Evolutionary conservation across 2,888 invertebrate species (phyloP), one percentile per base, ranked within the genome.

Genomic region (Nomada ferruginata): DNA sequence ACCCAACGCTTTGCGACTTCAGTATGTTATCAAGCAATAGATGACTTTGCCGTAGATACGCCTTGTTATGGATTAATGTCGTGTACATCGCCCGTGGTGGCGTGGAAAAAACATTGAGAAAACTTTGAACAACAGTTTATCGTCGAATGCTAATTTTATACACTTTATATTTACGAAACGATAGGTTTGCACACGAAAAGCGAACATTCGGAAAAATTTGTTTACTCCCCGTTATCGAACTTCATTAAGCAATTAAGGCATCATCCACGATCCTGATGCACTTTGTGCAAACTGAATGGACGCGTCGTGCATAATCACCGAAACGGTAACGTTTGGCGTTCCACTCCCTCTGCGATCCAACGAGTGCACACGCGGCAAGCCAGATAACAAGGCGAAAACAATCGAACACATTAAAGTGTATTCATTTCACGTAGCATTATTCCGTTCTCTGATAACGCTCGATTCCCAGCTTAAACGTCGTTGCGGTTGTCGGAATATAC

Each of bases 401-500:
- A 68, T 66, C 66, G 52, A 23, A 73, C 57, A 53, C 42, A 44
- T 68, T 72, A 66, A 72, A 72, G 61, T 57, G 55, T 79, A 63
- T 79, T 79, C 73, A 68, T 72, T 79, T 57, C 66, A 57, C 9
- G 23, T 66, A 55, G 55, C 52, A 57, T 55, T 29, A 44, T 36
- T 57, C 61, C 18, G 70, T 61, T 74, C 2, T 47, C 61, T n/a
- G 70, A 68, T 82, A 73, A 82, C 73, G 73, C 61, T 77, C 71
- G 61, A 83, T 83, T 69, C 73, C 1, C 71, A 66, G 77, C 47
- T 77, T 82, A 82, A 83, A 77, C 65, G 77, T 20, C 66, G 66
- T 47, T 82, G 83, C 65, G 77, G 82, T 82, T 77, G 78, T 74
- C 77, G 63, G 82, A 76, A 70, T 77, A 63, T 15, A 11, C 44